Base-by-base conservation (phyloP, 2,888 invertebrate species). In the Sicus ferrugineus region DNA sequence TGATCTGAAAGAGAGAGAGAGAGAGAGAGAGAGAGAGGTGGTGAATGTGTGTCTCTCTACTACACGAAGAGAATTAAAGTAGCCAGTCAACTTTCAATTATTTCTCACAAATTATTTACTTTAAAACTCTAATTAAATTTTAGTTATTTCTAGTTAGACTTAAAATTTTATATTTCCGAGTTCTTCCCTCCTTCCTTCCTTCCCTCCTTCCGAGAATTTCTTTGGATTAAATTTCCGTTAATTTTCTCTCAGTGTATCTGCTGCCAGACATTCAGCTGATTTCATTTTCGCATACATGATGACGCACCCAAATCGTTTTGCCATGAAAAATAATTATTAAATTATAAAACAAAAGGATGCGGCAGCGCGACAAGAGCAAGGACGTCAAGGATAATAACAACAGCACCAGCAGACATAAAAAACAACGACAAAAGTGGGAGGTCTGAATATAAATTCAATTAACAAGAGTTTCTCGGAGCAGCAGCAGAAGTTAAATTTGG, bases 311-410 rank as follows among this genome's bases (percentile, higher is more conserved):
- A n/a, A 56, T n/a, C 26, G 26, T 54, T 28, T 9, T 7, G n/a
- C n/a, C 56, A 56, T 30, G 30, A 26, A 30, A 48, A 56, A 30
- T 4, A 2, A 30, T 56, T n/a, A 56, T 56, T 56, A 14, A 56
- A 56, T 56, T 30, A 56, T 30, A 26, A 56, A 16, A 30, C 56
- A n/a, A 26, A 48, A 56, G 30, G 56, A 16, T 30, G 42, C 1
- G 42, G 16, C 1, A 2, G 6, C 34, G 11, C 3, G 56, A 11
- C 56, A 14, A 6, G 34, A 52, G 21, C 19, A 46, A 14, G 19
- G 52, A 52, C 52, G 52, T 11, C 9, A 9, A 21, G 3, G 52
- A n/a, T 78, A 79, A 78, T 78, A 80, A 78, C 79, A 79, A 79
- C 77, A 77, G 75, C 52, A 28, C 7, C 34, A 54, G n/a, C n/a